phyloP scores from a whole-genome alignment of 1,140 invertebrate genomes.

The Xylocopa sonorina region DNA sequence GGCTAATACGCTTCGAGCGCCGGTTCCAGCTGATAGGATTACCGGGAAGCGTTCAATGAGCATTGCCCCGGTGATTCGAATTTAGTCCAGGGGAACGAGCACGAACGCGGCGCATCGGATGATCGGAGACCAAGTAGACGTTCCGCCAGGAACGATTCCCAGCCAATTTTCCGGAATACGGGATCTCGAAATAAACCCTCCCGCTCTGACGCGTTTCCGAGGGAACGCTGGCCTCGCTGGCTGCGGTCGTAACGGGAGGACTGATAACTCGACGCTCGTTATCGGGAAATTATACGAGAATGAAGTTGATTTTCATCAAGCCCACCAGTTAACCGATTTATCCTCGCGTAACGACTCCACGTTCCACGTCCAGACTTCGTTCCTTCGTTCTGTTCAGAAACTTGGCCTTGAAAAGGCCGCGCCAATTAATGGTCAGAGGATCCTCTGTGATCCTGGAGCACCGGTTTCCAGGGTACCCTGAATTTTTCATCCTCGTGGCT shows the following conservation, averaged over 20 bases:
- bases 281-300: too few species aligned
- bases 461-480: neutral
- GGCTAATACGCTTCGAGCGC: slow-evolving; percentile 3
- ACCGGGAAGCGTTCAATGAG: slow-evolving; percentile 28
- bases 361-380: neutral
- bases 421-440: slow-evolving; percentile 17
- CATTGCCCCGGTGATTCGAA: slow-evolving; percentile 11
- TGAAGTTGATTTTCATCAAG: too few species aligned
- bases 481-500: neutral
- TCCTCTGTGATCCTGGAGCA: neutral
- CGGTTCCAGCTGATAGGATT: slow-evolving; percentile 29
- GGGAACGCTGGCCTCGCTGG: too few species aligned
- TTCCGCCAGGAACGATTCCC: neutral
- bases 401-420: slow-evolving; percentile 5
- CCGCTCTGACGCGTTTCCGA: too few species aligned
- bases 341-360: too few species aligned
- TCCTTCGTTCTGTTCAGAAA: neutral
- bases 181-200: neutral
- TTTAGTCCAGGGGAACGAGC: neutral
- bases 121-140: neutral
- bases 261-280: too few species aligned
- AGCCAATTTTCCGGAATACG: neutral
- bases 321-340: too few species aligned
- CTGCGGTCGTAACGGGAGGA: too few species aligned
- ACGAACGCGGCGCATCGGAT: neutral